Percentiles rank a stretch among this genome's conserved stretches.
These are phyloP conservation scores for Cryptocephalus primarius DNA, from an alignment of 2,888 invertebrate species.

Conservation along the genomic window DNA sequence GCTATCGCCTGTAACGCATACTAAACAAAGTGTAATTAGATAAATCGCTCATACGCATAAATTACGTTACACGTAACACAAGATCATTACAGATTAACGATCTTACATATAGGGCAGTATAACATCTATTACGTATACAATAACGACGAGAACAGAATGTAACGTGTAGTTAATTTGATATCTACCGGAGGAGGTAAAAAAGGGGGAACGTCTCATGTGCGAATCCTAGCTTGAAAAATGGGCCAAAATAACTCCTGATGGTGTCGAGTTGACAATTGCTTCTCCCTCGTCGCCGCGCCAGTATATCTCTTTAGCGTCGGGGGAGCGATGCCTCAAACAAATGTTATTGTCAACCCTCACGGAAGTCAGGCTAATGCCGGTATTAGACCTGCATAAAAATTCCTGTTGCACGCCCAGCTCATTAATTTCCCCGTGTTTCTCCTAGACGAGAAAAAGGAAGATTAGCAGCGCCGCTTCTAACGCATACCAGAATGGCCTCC, in stretches of 20 bases:
- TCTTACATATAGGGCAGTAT: no score
- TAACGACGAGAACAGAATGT: no score
- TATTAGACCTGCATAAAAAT: no score
- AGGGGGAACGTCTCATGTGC: conserved; percentile 1
- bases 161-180: no score
- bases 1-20: no score
- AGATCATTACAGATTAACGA: no score
- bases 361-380: conserved; percentile 8
- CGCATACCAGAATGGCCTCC: neutral
- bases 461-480: neutral
- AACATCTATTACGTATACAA: no score
- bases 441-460: neutral
- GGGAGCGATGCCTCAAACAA: conserved; percentile 33
- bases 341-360: conserved; percentile 13
- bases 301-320: conserved; percentile 21
- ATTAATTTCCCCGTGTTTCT: neutral
- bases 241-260: conserved; percentile 32
- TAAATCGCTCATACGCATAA: no score
- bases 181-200: no score
- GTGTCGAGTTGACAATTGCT: conserved; percentile 38
- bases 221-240: conserved; percentile 34
- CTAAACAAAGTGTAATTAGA: no score
- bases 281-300: conserved; percentile 18
- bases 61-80: no score
- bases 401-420: no score